Conservation (phyloP, 2,113 vertebrate species). For the Origma solitaria region DNA sequence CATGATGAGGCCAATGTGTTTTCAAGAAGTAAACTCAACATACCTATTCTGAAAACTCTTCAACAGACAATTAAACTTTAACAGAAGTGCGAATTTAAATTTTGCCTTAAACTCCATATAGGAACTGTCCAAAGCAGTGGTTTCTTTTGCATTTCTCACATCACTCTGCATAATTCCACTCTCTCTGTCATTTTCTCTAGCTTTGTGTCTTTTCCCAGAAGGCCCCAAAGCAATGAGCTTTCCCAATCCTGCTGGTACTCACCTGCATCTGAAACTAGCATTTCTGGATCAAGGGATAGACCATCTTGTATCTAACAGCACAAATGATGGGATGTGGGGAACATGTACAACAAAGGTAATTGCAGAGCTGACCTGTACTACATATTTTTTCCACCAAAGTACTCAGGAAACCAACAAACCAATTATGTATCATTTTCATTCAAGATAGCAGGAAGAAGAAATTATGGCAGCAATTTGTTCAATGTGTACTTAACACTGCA, state of each 20-base stretch:
- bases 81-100: not conserved
- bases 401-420: not conserved
- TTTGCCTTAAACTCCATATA: not conserved
- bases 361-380: not conserved
- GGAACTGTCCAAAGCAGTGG: not conserved
- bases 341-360: rapidly evolving
- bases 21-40: not conserved
- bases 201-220: not conserved
- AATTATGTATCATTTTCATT: not conserved
- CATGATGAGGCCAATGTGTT: not conserved
- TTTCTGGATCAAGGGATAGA: not conserved
- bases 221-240: not conserved
- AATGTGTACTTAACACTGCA: not conserved
- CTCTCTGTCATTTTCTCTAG: not conserved
- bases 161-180: not conserved
- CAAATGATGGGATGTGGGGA: rapidly evolving
- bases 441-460: not conserved
- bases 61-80: not conserved
- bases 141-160: not conserved
- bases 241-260: not conserved
- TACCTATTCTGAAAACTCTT: not conserved
- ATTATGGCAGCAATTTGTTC: not conserved
- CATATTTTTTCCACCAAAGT: not conserved
- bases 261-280: not conserved
- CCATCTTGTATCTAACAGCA: not conserved